Percentiles rank a stretch among this genome's conserved stretches.
phyloP scores from a whole-genome alignment of 1,140 invertebrate genomes.

The Dermatophagoides farinae region DNA sequence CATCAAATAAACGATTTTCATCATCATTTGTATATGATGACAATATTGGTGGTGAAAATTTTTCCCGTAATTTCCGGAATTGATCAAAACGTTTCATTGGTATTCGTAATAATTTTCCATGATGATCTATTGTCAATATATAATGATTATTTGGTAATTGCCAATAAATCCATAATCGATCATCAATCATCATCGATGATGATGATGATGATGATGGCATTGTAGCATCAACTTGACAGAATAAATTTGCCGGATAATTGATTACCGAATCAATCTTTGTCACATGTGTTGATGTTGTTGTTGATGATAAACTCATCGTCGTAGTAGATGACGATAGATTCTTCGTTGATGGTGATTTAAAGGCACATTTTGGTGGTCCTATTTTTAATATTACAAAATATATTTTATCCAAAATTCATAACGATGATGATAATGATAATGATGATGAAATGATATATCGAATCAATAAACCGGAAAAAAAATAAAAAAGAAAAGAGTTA shows the following conservation, averaged over 20 bases:
- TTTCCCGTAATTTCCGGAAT: too few relatives aligned
- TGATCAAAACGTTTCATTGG: too few relatives aligned
- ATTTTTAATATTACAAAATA: too few relatives aligned
- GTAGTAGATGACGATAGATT: too few relatives aligned
- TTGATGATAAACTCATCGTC: too few relatives aligned
- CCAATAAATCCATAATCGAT: conserved; percentile 4
- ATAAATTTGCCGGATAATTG: conserved; percentile 4
- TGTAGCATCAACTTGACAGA: conserved; percentile 8
- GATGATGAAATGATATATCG: too few relatives aligned
- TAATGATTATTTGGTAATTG: neutral
- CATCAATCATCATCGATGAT: neutral
- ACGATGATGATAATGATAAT: too few relatives aligned
- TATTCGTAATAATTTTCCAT: too few relatives aligned
- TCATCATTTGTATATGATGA: neutral
- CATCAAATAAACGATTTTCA: too few relatives aligned
- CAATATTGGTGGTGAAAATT: neutral
- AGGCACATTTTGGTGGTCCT: conserved; percentile 5
- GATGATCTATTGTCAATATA: neutral
- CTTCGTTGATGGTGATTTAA: neutral
- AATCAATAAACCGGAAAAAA: neutral
- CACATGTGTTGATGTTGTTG: too few relatives aligned
- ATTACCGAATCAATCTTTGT: neutral
- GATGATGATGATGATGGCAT: neutral
- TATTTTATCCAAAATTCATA: too few relatives aligned
- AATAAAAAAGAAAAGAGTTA: neutral